Conservation (phyloP, 2,113 vertebrate species). For the Gracilinanus agilis region DNA sequence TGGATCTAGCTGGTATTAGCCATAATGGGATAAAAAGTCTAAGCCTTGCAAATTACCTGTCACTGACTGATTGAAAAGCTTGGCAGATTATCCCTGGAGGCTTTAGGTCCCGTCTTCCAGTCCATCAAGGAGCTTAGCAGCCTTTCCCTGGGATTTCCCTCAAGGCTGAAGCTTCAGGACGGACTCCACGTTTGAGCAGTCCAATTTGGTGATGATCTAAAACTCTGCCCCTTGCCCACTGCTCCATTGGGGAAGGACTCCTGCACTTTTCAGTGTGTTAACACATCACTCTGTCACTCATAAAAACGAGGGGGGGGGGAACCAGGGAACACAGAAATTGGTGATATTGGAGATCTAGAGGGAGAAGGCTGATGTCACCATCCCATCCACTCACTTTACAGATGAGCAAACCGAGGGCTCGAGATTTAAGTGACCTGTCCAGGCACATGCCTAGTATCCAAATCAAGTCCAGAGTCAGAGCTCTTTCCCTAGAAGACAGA, state of each 20-base stretch:
- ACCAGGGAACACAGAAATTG: not conserved
- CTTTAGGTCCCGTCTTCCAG: not conserved
- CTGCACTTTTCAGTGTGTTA: not conserved
- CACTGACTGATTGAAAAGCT: not conserved
- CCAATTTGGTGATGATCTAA: not conserved
- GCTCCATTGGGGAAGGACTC: not conserved
- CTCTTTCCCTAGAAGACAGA: not conserved
- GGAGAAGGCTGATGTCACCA: not conserved
- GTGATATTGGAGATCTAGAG: not conserved
- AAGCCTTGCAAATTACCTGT: slow-evolving; percentile 41
- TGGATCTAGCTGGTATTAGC: slow-evolving; percentile 40
- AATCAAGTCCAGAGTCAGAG: not conserved
- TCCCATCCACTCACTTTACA: not conserved
- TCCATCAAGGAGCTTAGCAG: not conserved
- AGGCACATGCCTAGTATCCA: not conserved
- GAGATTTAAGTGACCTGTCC: not conserved
- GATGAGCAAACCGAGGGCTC: not conserved
- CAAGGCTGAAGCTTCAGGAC: not conserved
- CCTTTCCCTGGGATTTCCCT: not conserved
- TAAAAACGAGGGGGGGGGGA: not conserved
- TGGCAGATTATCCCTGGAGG: not conserved
- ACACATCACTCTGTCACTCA: not conserved
- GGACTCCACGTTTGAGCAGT: not conserved
- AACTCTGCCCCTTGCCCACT: not conserved
- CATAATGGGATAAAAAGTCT: slow-evolving; percentile 41